Base-by-base conservation (phyloP, 2,888 invertebrate species). In the Coelinius sp. region DNA sequence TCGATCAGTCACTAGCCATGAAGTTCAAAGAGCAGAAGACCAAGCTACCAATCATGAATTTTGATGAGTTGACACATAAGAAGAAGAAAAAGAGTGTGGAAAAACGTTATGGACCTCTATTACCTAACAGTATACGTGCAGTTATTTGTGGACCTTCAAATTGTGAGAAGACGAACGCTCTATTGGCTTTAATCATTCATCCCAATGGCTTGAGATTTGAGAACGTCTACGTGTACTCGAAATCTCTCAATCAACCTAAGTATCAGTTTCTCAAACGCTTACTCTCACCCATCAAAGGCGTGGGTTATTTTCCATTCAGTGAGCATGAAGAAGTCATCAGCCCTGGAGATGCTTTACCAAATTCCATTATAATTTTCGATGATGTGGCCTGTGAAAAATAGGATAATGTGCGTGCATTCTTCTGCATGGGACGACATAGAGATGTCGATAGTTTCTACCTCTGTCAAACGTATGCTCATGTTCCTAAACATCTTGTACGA, bases 171-270 rank as follows among this genome's bases (percentile, higher is more conserved):
- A 79, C 79, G 0, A 77, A 77, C 17, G 72, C 74, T 1, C 65
- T 79, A 14, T 56, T 76, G 5, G 38, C 73, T 25, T 53, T 79
- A 1, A 68, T 79, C 1, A 69, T 68, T 10, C 71, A 77, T 65
- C 66, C 74, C 1, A 75, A 76, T 38, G 75, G 77, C 0, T 14
- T 77, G 6, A 49, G 76, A 56, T 78, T 76, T 35, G 65, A 77
- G 73, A 77, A 78, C 38, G 64, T 77, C 3, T 78, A 79, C 24
- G 53, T 70, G 0, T 70, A 70, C 27, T 64, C 64, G 0, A 83
- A 79, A 85, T 86, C 82, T 80, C 56, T 82, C 46, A 76, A 78
- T 75, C 84, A 83, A 73, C 78, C 78, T 49, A 83, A 82, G 73
- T 83, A 83, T 76, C 12, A 74, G 35, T 77, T 77, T 67, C 68